Conservation (phyloP, 2,113 vertebrate genomes). For the Fulmarus glacialis region DNA sequence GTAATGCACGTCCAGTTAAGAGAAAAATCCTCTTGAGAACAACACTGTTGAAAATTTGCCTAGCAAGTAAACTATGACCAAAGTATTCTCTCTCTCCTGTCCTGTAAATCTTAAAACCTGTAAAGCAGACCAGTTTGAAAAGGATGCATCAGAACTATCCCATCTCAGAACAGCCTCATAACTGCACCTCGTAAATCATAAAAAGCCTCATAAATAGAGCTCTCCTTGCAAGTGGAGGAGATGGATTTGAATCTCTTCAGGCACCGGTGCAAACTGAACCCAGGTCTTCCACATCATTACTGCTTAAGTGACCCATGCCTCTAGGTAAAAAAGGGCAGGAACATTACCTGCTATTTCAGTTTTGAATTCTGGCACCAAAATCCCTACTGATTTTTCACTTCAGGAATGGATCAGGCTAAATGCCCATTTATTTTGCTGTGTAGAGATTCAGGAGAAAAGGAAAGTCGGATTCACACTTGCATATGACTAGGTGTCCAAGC, state of each 20-base stretch:
- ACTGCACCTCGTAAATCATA: not conserved
- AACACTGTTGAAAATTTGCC: not conserved
- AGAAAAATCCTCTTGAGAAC: not conserved
- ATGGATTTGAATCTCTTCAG: not conserved
- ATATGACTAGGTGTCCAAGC: not conserved
- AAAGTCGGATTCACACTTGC: not conserved
- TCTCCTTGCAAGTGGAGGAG: not conserved
- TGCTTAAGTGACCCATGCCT: not conserved
- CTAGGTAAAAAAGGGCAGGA: not conserved
- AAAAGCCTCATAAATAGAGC: conserved; percentile 1
- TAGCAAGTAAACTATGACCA: not conserved
- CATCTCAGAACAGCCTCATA: not conserved
- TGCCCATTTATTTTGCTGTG: not conserved
- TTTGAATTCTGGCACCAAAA: not conserved
- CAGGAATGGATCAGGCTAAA: not conserved
- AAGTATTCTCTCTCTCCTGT: not conserved
- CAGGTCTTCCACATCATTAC: conserved; percentile 4
- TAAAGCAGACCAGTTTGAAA: too few species aligned
- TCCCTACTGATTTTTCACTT: not conserved
- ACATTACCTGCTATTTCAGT: not conserved
- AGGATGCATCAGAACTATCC: not conserved
- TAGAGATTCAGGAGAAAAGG: not conserved
- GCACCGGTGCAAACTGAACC: not conserved
- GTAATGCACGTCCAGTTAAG: not conserved
- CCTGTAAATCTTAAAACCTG: not conserved